These are phyloP conservation scores for Hemicrepidius hirtus DNA, from an alignment of 2,888 invertebrate species.

Conservation along the genomic window DNA sequence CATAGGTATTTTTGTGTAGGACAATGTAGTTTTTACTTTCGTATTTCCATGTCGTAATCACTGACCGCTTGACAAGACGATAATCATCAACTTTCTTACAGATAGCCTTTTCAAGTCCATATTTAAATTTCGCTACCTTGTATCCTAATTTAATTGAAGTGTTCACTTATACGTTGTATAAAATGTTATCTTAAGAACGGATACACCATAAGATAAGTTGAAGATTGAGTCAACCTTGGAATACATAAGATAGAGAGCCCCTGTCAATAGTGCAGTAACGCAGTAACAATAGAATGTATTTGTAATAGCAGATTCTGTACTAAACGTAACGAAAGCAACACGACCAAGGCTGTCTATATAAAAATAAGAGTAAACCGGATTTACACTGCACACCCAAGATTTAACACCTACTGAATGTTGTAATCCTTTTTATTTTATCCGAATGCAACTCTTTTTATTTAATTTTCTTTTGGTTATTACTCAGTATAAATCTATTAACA, in stretches of 20 bases:
- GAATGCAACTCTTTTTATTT: too few species aligned
- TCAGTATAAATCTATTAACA: too few species aligned
- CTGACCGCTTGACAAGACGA: too few species aligned
- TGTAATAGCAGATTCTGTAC: background rate
- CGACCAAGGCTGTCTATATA: constrained; percentile 19
- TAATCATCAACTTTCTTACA: too few species aligned
- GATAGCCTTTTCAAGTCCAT: too few species aligned
- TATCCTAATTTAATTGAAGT: background rate
- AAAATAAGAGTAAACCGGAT: constrained; percentile 24
- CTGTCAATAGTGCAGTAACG: background rate
- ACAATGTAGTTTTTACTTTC: too few species aligned
- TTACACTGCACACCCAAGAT: constrained; percentile 21
- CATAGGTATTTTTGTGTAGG: too few species aligned
- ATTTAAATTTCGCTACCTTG: constrained; percentile 4
- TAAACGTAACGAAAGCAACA: constrained; percentile 16
- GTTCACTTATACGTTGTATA: background rate
- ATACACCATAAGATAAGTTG: constrained; percentile 2
- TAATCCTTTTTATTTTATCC: too few species aligned
- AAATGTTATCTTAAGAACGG: constrained; percentile 4
- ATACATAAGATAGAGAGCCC: constrained; percentile 8
- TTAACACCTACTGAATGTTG: constrained; percentile 11
- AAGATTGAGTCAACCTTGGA: constrained; percentile 17
- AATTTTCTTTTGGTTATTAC: too few species aligned
- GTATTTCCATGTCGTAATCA: too few species aligned
- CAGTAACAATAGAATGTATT: constrained; percentile 16